phyloP scores from a whole-genome alignment of 2,888 invertebrate genomes.

The Caenorhabditis sp. region DNA sequence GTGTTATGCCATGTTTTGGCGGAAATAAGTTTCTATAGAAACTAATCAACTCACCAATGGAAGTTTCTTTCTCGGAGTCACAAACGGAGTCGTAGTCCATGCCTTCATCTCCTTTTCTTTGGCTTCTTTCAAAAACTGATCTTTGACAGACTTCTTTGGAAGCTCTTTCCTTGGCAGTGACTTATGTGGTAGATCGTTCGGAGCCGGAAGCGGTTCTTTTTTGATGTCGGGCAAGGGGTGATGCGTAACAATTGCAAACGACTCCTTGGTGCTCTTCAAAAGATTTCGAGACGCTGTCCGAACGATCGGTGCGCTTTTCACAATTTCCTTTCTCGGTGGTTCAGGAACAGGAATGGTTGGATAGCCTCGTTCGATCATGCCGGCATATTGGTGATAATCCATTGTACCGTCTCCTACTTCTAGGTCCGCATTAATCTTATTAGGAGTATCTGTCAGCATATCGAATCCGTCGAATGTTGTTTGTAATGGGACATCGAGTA shows the following conservation, averaged over 20 bases:
- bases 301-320: constrained; percentile 13
- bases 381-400: constrained; percentile 51
- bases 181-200: background rate
- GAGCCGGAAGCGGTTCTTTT: background rate
- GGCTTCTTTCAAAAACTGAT: constrained; percentile 5
- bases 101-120: constrained; percentile 40
- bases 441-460: constrained; percentile 30
- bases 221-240: background rate
- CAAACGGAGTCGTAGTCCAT: constrained; percentile 36
- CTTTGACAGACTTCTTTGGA: constrained; percentile 8
- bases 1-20: background rate
- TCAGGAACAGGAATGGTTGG: background rate
- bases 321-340: background rate
- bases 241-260: background rate
- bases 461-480: constrained; percentile 14
- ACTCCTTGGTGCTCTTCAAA: constrained; percentile 23
- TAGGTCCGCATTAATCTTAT: constrained; percentile 25
- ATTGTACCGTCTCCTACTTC: constrained; percentile 28
- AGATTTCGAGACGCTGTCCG: constrained; percentile 34
- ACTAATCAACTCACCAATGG: constrained; percentile 26
- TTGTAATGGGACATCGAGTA: constrained; percentile 38
- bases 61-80: constrained; percentile 49
- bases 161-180: background rate
- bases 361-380: constrained; percentile 34
- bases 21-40: constrained; percentile 2